Percentiles rank a stretch among this genome's conserved stretches.
phyloP scores from a whole-genome alignment of 2,797 vertebrate species.

The Rousettus madagascariensis region DNA sequence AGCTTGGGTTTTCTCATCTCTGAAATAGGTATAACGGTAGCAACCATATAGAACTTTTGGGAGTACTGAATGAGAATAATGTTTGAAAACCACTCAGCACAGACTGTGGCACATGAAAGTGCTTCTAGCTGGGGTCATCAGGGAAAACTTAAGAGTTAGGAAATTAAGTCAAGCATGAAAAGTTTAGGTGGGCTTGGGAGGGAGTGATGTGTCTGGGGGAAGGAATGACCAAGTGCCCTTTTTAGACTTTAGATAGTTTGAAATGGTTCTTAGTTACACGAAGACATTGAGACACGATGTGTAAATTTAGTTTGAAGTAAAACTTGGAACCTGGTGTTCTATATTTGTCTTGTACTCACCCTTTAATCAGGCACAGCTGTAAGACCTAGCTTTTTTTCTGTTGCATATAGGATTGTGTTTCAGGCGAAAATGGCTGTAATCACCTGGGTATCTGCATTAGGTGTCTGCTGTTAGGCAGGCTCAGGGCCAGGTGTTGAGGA shows the following conservation, averaged over 20 bases:
- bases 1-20: slow-evolving; percentile 38
- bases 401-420: slow-evolving; percentile 36
- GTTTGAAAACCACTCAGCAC: neutral
- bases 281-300: slow-evolving; percentile 8
- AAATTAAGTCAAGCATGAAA: slow-evolving; percentile 30
- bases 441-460: slow-evolving; percentile 34
- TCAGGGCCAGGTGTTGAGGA: slow-evolving; percentile 42
- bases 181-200: neutral
- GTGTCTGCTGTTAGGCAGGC: neutral
- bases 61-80: slow-evolving; percentile 12
- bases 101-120: neutral
- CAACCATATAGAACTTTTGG: neutral
- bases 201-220: neutral
- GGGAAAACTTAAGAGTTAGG: neutral
- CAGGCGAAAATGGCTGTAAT: slow-evolving; percentile 56
- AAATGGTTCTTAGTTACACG: neutral
- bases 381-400: neutral
- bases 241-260: slow-evolving; percentile 26
- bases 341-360: neutral
- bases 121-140: neutral
- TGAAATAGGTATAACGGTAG: neutral
- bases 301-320: slow-evolving; percentile 34
- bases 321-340: neutral
- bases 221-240: neutral
- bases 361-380: slow-evolving; percentile 39